Evolutionary conservation across 2,888 invertebrate genomes (phyloP), one percentile per base, ranked within the genome.

Genomic region (Epinotia demarniana): DNA sequence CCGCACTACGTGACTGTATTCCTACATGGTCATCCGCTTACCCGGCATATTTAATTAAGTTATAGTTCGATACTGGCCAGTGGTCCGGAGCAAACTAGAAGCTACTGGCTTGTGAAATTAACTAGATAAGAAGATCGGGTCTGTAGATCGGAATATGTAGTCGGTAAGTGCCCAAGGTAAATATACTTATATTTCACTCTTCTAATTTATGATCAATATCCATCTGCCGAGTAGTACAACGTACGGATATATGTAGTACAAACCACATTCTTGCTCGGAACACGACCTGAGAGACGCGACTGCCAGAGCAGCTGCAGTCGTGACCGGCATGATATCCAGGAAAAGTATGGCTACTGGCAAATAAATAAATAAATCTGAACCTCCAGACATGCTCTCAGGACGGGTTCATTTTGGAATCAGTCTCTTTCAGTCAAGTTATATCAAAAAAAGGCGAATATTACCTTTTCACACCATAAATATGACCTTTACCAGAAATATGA

Each of bases 101-200:
- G 23, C 69, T 60, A 46, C 23, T 27, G 58, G 58, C 60, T 69
- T 58, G 69, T 69, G 58, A 69, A 69, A 69, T 69, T 69, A 69
- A 46, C 58, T 39, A 19, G 23, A 69, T 69, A 11, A 57, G 62
- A n/a, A 23, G 49, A 49, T n/a, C 23, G 8, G 43, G 49, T 16
- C 13, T 16, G 13, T 23, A 13, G 64, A 49, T 49, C 9, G 23
- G n/a, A 49, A n/a, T 64, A 23, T 23, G 2, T 23, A 13, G n/a
- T 53, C 6, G 5, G 5, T 33, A 33, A 1, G 33, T 33, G 6
- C 33, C 33, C 33, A 33, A 33, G 0, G 8, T 33, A 6, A 8
- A 6, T 6, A 0, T 6, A 6, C 16, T 53, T 49, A 49, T 49
- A 16, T 16, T 49, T 16, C 16, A 49, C 49, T 16, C 49, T n/a